A percentile compares a stretch with the other conserved stretches of the same genome.
Conservation (phyloP, 2,888 invertebrate genomes). For the Phoronis australis region DNA sequence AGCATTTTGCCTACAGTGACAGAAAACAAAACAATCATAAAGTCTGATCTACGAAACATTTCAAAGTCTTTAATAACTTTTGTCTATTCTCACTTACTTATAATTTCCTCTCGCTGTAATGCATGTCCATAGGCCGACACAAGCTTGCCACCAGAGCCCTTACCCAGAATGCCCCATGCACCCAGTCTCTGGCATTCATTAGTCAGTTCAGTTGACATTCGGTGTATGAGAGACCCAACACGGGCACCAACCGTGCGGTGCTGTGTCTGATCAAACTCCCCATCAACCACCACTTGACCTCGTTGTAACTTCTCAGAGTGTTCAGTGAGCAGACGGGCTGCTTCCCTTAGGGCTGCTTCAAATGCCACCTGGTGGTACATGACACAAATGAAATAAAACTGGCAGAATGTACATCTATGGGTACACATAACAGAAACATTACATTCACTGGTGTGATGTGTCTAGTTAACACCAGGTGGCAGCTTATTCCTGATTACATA, state of each 20-base stretch:
- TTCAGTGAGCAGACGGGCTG: constrained; percentile 28
- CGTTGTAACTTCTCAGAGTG: constrained; percentile 36
- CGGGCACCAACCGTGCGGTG: constrained; percentile 28
- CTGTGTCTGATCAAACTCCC: constrained; percentile 28
- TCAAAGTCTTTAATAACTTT: too few relatives aligned
- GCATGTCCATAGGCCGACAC: constrained; percentile 9
- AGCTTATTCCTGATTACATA: too few relatives aligned
- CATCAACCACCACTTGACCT: constrained; percentile 25
- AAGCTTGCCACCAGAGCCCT: constrained; percentile 37
- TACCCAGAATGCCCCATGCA: constrained; percentile 41
- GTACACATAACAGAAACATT: too few relatives aligned
- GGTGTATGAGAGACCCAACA: constrained; percentile 29
- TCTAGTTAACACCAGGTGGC: too few relatives aligned
- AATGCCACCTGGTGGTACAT: constrained; percentile 27
- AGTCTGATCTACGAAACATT: too few relatives aligned
- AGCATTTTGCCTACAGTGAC: too few relatives aligned
- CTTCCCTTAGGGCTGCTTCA: constrained; percentile 36
- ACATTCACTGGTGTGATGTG: too few relatives aligned
- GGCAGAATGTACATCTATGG: too few relatives aligned
- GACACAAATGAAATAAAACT: too few relatives aligned
- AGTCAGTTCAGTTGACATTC: constrained; percentile 31
- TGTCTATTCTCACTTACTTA: too few relatives aligned
- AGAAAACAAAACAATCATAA: too few relatives aligned
- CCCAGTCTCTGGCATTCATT: constrained; percentile 39
- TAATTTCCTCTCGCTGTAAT: too few relatives aligned